Evolutionary conservation across 2,888 invertebrate species (phyloP), one percentile per base, ranked within the genome.

Genomic region (Folsomia candida): DNA sequence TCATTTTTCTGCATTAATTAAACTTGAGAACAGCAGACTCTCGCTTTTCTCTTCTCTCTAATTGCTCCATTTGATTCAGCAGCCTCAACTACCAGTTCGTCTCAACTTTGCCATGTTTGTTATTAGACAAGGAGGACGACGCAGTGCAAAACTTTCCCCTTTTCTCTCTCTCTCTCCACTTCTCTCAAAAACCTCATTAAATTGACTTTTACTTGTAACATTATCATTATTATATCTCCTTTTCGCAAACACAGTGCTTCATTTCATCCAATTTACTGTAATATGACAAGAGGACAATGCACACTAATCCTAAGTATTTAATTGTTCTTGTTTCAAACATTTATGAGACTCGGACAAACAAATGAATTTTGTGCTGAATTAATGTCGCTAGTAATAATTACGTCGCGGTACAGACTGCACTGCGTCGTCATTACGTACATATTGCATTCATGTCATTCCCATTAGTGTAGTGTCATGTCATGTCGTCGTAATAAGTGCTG

Each of bases 1-100:
- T 71, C 74, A 76, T 74, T 76, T 74, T 74, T 75, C 70, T 71
- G 70, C 69, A 64, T 67, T 76, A 76, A 73, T 73, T 77, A 73
- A 73, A 77, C 70, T 63, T 67, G 69, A 67, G 73, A 73, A 71
- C 71, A 69, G 67, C 71, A 73, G 71, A 71, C 73, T 67, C 73
- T 72, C 68, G 58, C 67, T 65, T 58, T 61, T 62, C 72, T 66
- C 69, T 61, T 59, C 67, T 64, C 64, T 59, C 59, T 26, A 24
- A 25, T 59, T 59, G 37, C 24, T 67, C 25, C 59, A 37, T 47
- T 22, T n/a, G 9, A 14, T 24, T 47, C 59, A 57, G 37, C 58
- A 67, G 14, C 25, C 58, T 29, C 18, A 25, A 24, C 26, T 59
- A 28, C 27, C 67, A n/a, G n/a, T n/a, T n/a, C 27, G 28, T 54